Conservation (phyloP, 2,113 vertebrate genomes). For the Verasper variegatus region DNA sequence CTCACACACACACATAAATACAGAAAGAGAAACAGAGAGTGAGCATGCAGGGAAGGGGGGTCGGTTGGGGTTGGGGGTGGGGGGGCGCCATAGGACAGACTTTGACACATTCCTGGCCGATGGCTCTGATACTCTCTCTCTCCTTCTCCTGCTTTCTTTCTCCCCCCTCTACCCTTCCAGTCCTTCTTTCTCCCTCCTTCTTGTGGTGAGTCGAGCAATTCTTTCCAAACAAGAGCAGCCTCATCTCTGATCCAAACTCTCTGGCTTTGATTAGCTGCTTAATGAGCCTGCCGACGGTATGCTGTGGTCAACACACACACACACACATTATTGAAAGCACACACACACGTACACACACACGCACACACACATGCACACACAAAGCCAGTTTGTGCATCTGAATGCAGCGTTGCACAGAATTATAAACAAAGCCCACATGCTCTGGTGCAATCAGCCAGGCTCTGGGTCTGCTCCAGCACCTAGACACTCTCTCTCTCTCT, state of each 20-base stretch:
- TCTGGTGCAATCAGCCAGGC: conserved; percentile 68
- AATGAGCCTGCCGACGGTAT: conserved; percentile 82
- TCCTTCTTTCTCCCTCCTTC: conserved; percentile 69
- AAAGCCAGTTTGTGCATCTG: conserved; percentile 43
- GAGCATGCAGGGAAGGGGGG: conserved; percentile 41
- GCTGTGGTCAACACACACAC: conserved; percentile 66
- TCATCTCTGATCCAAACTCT: conserved; percentile 79
- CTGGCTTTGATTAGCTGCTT: conserved; percentile 85
- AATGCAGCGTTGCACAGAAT: conserved; percentile 61
- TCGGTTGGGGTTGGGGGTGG: conserved; percentile 5
- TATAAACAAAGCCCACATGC: conserved; percentile 79
- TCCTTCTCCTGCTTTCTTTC: conserved; percentile 56
- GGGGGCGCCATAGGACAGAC: conserved; percentile 75
- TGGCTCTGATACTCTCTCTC: conserved; percentile 69
- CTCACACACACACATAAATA: conserved; percentile 53
- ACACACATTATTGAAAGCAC: conserved; percentile 5
- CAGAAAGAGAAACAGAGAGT: conserved; percentile 68
- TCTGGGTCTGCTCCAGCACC: conserved; percentile 54
- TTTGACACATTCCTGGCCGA: conserved; percentile 81
- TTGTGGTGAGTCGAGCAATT: conserved; percentile 81
- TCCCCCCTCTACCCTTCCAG: conserved; percentile 59
- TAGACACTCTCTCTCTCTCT: conserved; percentile 33
- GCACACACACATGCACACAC: conserved; percentile 10
- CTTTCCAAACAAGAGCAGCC: conserved; percentile 83
- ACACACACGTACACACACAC: conserved; percentile 24